Percentiles rank a stretch among this genome's conserved stretches.
phyloP scores from a whole-genome alignment of 2,888 invertebrate genomes.

The Meganola albula region DNA sequence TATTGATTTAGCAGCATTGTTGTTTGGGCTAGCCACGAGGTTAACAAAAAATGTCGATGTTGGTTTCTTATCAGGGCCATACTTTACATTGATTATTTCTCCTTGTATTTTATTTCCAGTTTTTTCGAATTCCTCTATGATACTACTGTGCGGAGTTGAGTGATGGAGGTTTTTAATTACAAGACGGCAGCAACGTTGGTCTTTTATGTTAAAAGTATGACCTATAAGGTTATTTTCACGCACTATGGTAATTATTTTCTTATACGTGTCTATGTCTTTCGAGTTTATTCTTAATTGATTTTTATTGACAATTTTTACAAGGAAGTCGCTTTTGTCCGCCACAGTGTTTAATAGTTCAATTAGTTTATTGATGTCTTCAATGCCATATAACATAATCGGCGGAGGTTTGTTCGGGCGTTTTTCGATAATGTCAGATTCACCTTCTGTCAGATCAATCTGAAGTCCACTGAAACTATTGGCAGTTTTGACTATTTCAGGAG shows the following conservation, averaged over 20 bases:
- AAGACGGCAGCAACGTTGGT: constrained; percentile 1
- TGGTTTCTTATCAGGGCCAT: constrained; percentile 3
- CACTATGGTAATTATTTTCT: constrained; percentile 1
- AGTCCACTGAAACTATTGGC: neutral
- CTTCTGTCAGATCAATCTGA: constrained; percentile 2
- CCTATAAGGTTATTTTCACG: constrained; percentile 5
- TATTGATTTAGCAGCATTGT: neutral
- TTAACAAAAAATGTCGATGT: constrained; percentile 9
- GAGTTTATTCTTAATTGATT: constrained; percentile 3
- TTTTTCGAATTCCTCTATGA: constrained; percentile 1
- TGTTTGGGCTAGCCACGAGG: constrained; percentile 1
- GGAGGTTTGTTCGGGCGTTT: neutral
- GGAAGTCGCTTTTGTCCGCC: neutral
- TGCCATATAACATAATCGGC: constrained; percentile 1
- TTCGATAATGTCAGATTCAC: neutral
- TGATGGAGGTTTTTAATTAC: constrained; percentile 8
- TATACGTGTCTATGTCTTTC: neutral
- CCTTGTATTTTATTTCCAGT: neutral
- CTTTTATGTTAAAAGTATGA: constrained; percentile 6
- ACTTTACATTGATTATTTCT: constrained; percentile 7
- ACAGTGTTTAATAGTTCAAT: constrained; percentile 1
- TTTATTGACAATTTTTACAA: constrained; percentile 1
- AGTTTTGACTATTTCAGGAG: constrained; percentile 1
- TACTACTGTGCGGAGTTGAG: constrained; percentile 1
- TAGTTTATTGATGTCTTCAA: constrained; percentile 2